A percentile compares a stretch with the other conserved stretches of the same genome.
These are phyloP conservation scores for Notolepis coatsorum DNA, from an alignment of 2,797 vertebrate genomes.

Conservation along the genomic window DNA sequence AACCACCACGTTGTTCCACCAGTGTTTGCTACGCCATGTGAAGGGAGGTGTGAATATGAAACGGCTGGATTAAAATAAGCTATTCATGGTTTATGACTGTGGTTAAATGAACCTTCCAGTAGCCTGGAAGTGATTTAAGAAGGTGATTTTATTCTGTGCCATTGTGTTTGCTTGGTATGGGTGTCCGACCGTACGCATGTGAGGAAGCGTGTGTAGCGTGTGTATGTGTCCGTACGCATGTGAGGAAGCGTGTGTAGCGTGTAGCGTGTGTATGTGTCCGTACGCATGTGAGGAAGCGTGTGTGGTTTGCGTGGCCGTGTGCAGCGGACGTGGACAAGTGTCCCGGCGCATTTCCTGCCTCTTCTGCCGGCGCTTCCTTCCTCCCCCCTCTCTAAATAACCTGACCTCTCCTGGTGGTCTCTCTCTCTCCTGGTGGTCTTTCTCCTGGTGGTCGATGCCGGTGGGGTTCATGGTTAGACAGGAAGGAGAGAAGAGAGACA, in stretches of 20 bases:
- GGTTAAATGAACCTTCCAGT: background rate
- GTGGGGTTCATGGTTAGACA: too few relatives aligned
- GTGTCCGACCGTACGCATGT: background rate
- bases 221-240: constrained; percentile 58
- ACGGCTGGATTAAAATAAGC: background rate
- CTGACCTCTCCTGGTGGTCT: constrained; percentile 66
- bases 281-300: constrained; percentile 48
- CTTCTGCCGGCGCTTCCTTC: constrained; percentile 74
- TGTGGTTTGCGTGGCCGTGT: constrained; percentile 70
- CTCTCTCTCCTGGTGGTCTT: constrained; percentile 64
- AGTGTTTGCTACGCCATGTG: background rate
- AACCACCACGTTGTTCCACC: background rate
- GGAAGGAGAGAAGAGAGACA: too few relatives aligned
- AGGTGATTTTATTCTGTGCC: background rate
- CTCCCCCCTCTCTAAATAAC: constrained; percentile 65
- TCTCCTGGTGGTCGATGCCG: too few relatives aligned
- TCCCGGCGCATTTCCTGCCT: constrained; percentile 74
- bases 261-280: constrained; percentile 51
- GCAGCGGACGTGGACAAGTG: constrained; percentile 57
- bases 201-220: constrained; percentile 4
- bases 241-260: constrained; percentile 48
- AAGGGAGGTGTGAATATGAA: background rate
- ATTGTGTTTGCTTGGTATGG: background rate
- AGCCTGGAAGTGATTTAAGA: background rate
- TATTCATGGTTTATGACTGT: background rate